A percentile compares a stretch with the other conserved stretches of the same genome.
These are phyloP conservation scores for Enteromius viviparus DNA, from an alignment of 2,797 vertebrate genomes.

Conservation along the genomic window DNA sequence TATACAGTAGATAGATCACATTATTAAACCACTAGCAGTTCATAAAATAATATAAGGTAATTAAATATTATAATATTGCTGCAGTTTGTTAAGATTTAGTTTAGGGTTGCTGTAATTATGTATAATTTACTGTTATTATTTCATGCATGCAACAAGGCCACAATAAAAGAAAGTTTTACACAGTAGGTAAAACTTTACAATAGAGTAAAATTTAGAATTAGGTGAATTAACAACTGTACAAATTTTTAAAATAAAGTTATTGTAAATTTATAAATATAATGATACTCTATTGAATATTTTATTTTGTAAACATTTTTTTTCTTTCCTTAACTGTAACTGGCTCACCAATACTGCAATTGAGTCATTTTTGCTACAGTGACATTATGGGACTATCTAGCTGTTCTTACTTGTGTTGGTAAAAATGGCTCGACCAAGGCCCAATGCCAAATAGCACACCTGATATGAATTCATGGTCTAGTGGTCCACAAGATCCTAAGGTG, in stretches of 20 bases:
- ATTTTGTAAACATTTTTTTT: background rate
- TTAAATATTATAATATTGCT: too few relatives aligned
- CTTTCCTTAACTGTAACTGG: background rate
- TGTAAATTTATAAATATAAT: background rate
- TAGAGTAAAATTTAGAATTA: too few relatives aligned
- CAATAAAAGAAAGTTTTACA: background rate
- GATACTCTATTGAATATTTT: background rate
- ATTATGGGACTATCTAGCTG: background rate
- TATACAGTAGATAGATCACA: background rate
- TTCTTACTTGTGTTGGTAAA: background rate
- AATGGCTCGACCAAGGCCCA: background rate
- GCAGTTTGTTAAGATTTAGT: too few relatives aligned
- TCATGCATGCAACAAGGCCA: background rate
- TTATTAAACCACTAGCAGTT: background rate
- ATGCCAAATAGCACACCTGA: background rate
- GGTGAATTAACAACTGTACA: too few relatives aligned
- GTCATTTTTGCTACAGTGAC: background rate
- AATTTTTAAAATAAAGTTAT: background rate
- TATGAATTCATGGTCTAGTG: slow-evolving; percentile 10
- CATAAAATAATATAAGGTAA: background rate
- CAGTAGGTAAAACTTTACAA: too few relatives aligned
- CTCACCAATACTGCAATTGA: background rate
- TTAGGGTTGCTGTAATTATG: too few relatives aligned
- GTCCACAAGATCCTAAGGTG: background rate
- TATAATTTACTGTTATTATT: too few relatives aligned